phyloP scores from a whole-genome alignment of 2,888 invertebrate species.

The Hirtodrosophila confusa region DNA sequence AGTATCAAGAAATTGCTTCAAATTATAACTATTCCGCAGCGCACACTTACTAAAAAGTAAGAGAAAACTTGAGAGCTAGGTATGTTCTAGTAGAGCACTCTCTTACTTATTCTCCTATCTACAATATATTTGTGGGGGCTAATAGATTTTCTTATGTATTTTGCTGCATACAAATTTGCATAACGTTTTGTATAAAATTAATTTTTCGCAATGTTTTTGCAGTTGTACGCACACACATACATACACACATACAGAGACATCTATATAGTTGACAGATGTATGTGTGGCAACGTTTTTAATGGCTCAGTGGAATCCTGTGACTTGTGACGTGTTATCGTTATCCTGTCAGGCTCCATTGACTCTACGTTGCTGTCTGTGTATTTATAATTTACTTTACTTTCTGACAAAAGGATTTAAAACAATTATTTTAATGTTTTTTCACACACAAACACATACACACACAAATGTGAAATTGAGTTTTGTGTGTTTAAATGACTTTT shows the following conservation, averaged over 20 bases:
- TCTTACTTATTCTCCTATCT: constrained; percentile 8
- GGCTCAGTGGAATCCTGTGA: constrained; percentile 70
- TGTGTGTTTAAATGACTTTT: constrained; percentile 71
- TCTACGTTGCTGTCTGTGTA: constrained; percentile 46
- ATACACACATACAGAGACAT: constrained; percentile 13
- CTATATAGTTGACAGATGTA: neutral
- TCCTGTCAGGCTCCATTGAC: constrained; percentile 61
- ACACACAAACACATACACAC: constrained; percentile 42
- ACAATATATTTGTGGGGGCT: constrained; percentile 38
- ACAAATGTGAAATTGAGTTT: constrained; percentile 68
- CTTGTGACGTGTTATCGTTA: constrained; percentile 77
- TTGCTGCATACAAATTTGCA: constrained; percentile 56
- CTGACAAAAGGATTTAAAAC: constrained; percentile 79
- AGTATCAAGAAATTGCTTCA: no score
- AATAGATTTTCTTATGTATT: constrained; percentile 60
- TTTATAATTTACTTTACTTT: constrained; percentile 79
- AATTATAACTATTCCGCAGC: no score
- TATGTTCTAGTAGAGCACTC: neutral
- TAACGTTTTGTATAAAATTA: constrained; percentile 69
- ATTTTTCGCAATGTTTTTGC: constrained; percentile 75
- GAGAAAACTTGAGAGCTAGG: no score
- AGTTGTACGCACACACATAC: constrained; percentile 44
- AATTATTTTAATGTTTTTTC: constrained; percentile 78
- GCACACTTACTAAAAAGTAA: no score
- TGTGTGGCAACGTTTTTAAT: constrained; percentile 53